Base-by-base conservation (phyloP, 2,113 vertebrate species). In the Epinephelus cyanopodus region DNA sequence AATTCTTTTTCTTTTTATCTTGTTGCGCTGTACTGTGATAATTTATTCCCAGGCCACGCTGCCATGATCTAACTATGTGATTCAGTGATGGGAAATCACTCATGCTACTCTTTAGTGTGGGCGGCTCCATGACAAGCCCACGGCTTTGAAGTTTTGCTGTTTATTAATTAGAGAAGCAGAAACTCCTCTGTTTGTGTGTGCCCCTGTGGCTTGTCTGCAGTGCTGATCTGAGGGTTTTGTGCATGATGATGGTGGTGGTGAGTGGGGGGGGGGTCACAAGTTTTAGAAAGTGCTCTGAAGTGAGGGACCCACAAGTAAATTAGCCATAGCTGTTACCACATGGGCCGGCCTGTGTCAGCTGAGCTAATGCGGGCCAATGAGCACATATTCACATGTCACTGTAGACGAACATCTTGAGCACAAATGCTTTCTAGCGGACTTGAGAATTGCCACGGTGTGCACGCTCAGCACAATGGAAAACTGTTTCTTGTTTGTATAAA, bases 141-240 rank as follows among this genome's bases (percentile, higher is more conserved):
- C 18, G 39, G 64, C 90, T 93, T 93, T 93, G 85, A 94, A 90
- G 87, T 81, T 87, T 75, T 79, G 81, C 86, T 92, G 88, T 92
- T 93, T 92, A 92, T 93, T 93, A 91, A 93, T 93, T 92, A 91
- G 79, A 92, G 88, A 90, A 84, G 76, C 79, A 60, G 72, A 88
- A 88, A 88, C 62, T 83, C 29, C 37, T 66, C 68, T 81, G 86
- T 90, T 81, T 88, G 86, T 86, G 72, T 69, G 65, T 61, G 73
- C 68, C 64, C 61, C 77, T 88, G 84, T 53, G 82, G 85, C 52
- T 47, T 74, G 79, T 89, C 76, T 87, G 61, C 77, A 62, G 61
- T 37, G 69, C 68, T 79, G 74, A 82, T 85, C 81, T 85, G 68
- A 87, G 19, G 74, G 57, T 77, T 89, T 77, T 65, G 66, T 83